A percentile compares a stretch with the other conserved stretches of the same genome.
Evolutionary conservation across 1,140 invertebrate genomes (phyloP).

Genomic region (Globodera rostochiensis): DNA sequence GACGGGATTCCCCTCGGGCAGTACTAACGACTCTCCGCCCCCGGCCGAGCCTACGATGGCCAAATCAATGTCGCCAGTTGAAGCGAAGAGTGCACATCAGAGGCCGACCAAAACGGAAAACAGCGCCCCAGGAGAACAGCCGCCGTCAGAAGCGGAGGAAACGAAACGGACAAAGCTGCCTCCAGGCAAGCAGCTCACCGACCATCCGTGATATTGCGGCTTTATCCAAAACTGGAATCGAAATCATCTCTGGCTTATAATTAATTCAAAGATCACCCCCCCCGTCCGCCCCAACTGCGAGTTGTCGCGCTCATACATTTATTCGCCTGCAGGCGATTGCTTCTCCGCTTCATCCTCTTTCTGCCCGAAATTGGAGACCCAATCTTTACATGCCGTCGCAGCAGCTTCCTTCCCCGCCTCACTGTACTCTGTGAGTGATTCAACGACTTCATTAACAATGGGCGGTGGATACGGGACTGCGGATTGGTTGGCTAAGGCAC

Average conservation of each 20-base stretch:
- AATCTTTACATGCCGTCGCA: background rate
- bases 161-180: background rate
- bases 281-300: no score
- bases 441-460: background rate
- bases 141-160: background rate
- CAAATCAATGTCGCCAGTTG: background rate
- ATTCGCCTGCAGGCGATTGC: background rate
- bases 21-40: background rate
- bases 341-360: background rate
- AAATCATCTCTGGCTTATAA: no score
- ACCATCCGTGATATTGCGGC: no score
- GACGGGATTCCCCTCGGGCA: background rate
- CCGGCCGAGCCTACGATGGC: constrained; percentile 8
- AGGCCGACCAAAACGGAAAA: background rate
- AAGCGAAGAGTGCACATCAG: background rate
- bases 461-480: background rate
- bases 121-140: background rate
- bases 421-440: background rate
- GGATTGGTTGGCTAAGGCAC: constrained; percentile 2
- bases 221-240: no score
- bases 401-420: background rate
- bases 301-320: no score
- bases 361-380: background rate
- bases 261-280: no score
- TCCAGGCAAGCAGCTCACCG: no score